Evolutionary conservation across 2,888 invertebrate genomes (phyloP).

Genomic region (Tinea trinotella): DNA sequence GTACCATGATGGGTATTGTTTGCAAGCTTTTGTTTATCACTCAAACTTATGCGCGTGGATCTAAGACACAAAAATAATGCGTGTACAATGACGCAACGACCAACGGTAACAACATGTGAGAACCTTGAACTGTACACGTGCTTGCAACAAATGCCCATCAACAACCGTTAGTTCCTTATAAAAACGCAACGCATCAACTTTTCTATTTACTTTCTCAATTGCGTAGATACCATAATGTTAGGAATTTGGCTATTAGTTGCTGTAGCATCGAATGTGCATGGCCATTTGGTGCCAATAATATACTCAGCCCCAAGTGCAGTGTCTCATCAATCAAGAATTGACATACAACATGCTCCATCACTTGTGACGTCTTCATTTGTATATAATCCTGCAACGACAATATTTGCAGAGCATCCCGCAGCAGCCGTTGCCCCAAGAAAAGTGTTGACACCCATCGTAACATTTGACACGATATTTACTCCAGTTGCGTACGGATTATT

Average conservation of each 20-base stretch:
- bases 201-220: constrained; percentile 24
- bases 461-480: constrained; percentile 36
- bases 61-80: neutral
- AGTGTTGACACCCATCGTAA: constrained; percentile 32
- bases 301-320: constrained; percentile 67
- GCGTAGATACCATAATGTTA: neutral
- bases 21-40: neutral
- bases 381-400: constrained; percentile 34
- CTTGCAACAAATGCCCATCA: constrained; percentile 35
- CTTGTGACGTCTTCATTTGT: constrained; percentile 39
- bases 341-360: constrained; percentile 49
- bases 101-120: neutral
- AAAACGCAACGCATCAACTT: constrained; percentile 41
- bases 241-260: neutral
- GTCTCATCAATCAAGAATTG: constrained; percentile 69
- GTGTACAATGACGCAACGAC: neutral
- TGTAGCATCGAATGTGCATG: constrained; percentile 26
- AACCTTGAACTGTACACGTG: constrained; percentile 40
- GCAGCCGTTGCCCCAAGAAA: constrained; percentile 29
- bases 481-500: constrained; percentile 50
- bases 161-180: constrained; percentile 59
- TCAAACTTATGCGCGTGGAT: neutral
- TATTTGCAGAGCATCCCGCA: constrained; percentile 27
- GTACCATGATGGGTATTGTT: neutral
- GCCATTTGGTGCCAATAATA: constrained; percentile 43